Percentiles rank a stretch among this genome's conserved stretches.
Evolutionary conservation across 2,888 invertebrate species (phyloP).

Genomic region (Panzeria rudis): DNA sequence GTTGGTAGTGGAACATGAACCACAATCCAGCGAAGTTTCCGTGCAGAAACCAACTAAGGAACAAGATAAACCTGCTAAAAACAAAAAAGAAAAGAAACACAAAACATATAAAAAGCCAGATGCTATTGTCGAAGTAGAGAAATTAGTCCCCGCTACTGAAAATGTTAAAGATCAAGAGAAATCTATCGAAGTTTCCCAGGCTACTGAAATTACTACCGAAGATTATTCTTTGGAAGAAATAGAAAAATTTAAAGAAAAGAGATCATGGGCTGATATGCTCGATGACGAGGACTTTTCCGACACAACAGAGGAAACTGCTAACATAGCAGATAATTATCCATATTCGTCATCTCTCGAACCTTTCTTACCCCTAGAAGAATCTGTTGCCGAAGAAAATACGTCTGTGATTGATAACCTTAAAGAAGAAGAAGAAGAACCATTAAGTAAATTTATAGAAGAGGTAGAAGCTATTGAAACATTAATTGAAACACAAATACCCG

Average conservation of each 20-base stretch:
- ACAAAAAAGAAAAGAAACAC: slow-evolving; percentile 49
- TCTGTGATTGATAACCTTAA: slow-evolving; percentile 43
- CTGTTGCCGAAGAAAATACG: slow-evolving; percentile 1
- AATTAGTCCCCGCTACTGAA: background rate
- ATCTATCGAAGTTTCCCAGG: background rate
- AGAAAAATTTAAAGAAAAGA: slow-evolving; percentile 24
- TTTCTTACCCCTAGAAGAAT: background rate
- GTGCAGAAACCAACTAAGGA: slow-evolving; percentile 6
- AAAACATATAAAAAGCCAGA: slow-evolving; percentile 23
- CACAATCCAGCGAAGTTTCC: background rate
- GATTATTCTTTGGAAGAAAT: background rate
- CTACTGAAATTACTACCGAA: background rate
- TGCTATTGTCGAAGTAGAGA: background rate
- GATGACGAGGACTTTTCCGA: slow-evolving; percentile 47
- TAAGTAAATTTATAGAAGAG: background rate
- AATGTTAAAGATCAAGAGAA: background rate
- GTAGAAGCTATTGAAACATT: background rate
- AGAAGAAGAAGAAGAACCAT: slow-evolving; percentile 42
- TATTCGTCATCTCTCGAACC: slow-evolving; percentile 32
- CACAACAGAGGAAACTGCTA: background rate
- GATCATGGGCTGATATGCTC: slow-evolving; percentile 63
- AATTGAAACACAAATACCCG: background rate
- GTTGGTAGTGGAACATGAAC: background rate
- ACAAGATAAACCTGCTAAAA: slow-evolving; percentile 15
- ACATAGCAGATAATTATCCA: background rate